Evolutionary conservation across 2,113 vertebrate species (phyloP).

Genomic region (Ameiurus melas): DNA sequence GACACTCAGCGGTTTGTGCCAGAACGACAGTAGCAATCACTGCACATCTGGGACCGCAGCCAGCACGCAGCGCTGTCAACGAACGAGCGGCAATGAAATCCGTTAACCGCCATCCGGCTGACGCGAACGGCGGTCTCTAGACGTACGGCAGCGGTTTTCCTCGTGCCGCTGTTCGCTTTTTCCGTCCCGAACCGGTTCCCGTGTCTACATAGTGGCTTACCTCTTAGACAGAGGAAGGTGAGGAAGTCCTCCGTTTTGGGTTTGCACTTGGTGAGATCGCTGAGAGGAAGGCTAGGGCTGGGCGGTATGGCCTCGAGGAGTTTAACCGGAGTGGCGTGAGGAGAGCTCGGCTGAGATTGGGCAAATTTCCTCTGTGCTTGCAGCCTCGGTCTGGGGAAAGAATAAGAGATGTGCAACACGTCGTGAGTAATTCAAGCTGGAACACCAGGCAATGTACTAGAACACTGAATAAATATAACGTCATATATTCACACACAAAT

Average conservation of each 20-base stretch:
- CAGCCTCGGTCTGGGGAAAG: slow-evolving; percentile 81
- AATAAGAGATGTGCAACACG: slow-evolving; percentile 32
- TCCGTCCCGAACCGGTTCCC: background rate
- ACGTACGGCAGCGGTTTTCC: background rate
- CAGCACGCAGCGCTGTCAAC: slow-evolving; percentile 31
- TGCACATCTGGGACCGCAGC: slow-evolving; percentile 5
- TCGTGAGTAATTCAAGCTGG: background rate
- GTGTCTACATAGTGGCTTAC: slow-evolving; percentile 60
- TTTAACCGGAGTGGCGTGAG: slow-evolving; percentile 87
- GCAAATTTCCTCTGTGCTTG: slow-evolving; percentile 95
- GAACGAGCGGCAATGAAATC: slow-evolving; percentile 1
- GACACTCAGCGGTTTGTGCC: background rate
- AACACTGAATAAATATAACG: too few relatives aligned
- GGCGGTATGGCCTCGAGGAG: slow-evolving; percentile 81
- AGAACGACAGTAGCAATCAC: background rate
- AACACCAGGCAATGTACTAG: background rate
- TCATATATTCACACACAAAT: too few relatives aligned
- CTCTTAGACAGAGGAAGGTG: slow-evolving; percentile 91
- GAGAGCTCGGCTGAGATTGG: slow-evolving; percentile 88
- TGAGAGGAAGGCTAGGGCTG: slow-evolving; percentile 81
- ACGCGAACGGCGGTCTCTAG: background rate
- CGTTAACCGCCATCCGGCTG: background rate
- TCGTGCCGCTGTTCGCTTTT: background rate
- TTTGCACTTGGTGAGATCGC: slow-evolving; percentile 87
- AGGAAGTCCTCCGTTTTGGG: slow-evolving; percentile 94